Evolutionary conservation across 2,888 invertebrate species (phyloP).

Genomic region (Perizoma affinitatum): DNA sequence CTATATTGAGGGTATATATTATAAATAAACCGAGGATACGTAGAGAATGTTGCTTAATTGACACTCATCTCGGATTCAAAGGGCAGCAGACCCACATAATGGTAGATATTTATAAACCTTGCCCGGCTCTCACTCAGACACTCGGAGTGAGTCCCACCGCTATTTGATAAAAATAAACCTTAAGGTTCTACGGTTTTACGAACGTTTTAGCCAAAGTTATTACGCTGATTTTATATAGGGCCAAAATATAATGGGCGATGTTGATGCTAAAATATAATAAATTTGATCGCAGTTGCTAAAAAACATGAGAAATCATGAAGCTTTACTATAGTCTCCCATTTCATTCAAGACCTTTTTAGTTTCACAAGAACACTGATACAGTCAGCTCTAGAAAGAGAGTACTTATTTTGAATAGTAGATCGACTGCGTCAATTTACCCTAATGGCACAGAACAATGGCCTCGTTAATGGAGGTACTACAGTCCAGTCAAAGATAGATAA

Average conservation of each 20-base stretch:
- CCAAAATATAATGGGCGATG: no score
- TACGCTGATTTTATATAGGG: no score
- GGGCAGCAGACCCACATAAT: constrained; percentile 64
- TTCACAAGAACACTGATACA: neutral
- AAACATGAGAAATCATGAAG: constrained; percentile 2
- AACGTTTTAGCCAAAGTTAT: no score
- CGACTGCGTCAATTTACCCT: constrained; percentile 53
- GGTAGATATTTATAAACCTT: constrained; percentile 59
- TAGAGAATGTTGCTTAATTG: constrained; percentile 64
- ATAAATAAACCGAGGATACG: constrained; percentile 39
- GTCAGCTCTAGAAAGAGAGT: constrained; percentile 7
- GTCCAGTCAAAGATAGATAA: constrained; percentile 4
- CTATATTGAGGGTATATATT: constrained; percentile 11
- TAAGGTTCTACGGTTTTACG: no score
- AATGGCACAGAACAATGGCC: constrained; percentile 50
- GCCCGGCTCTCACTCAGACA: constrained; percentile 25
- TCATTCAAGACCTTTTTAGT: neutral
- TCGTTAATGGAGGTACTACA: constrained; percentile 48
- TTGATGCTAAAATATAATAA: no score
- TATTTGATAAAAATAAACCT: constrained; percentile 19
- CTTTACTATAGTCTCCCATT: neutral
- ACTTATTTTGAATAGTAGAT: constrained; percentile 46
- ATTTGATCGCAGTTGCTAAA: no score
- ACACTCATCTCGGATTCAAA: constrained; percentile 71
- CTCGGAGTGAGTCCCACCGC: constrained; percentile 6